Percentiles rank a stretch among this genome's conserved stretches.
Conservation (phyloP, 1,140 invertebrate species). For the Scaptomyza graminum region DNA sequence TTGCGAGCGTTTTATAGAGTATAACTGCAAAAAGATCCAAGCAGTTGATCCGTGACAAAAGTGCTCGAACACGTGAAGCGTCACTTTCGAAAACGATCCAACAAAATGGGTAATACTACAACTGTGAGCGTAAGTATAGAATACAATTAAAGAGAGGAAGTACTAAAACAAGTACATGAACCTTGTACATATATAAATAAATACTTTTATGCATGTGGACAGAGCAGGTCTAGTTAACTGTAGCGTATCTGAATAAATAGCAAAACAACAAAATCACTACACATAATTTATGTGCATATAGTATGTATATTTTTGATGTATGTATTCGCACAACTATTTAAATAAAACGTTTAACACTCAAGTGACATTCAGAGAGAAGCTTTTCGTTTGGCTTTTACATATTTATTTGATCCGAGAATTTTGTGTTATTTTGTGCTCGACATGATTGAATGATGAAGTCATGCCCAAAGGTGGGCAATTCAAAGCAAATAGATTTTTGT, state of each 20-base stretch:
- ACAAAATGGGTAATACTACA: conserved; percentile 35
- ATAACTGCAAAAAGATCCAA: conserved; percentile 15
- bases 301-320: not conserved
- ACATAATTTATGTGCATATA: conserved; percentile 12
- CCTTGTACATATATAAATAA: not conserved
- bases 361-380: conserved; percentile 26
- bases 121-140: conserved; percentile 11
- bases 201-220: not conserved
- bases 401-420: conserved; percentile 22
- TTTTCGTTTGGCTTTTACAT: conserved; percentile 9
- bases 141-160: conserved; percentile 40
- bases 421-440: conserved; percentile 32
- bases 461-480: conserved; percentile 49
- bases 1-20: not conserved
- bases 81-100: conserved; percentile 47
- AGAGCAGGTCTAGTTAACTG: not conserved
- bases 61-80: conserved; percentile 53
- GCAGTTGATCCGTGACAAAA: conserved; percentile 40
- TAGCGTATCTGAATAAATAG: not conserved
- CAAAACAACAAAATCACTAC: conserved; percentile 2
- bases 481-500: not conserved
- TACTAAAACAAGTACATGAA: conserved; percentile 28
- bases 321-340: conserved; percentile 7
- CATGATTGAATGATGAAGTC: conserved; percentile 68
- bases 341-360: conserved; percentile 34